These are phyloP conservation scores for Ips typographus DNA, from an alignment of 1,140 invertebrate species.

Conservation along the genomic window DNA sequence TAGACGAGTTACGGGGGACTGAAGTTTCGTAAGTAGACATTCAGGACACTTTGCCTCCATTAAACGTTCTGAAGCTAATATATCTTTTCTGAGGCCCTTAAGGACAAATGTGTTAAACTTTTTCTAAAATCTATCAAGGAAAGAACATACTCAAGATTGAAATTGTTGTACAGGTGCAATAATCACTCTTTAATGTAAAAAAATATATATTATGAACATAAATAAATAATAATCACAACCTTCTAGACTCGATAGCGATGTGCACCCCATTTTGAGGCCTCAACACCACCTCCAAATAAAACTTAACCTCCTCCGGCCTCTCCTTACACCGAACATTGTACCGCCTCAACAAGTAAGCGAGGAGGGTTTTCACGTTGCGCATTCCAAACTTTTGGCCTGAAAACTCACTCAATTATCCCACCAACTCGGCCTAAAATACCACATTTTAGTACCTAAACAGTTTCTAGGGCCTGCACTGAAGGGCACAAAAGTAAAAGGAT, in stretches of 20 bases:
- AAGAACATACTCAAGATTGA: too few species aligned
- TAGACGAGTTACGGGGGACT: too few species aligned
- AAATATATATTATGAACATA: too few species aligned
- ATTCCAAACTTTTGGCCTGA: constrained; percentile 76
- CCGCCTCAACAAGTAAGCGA: constrained; percentile 66
- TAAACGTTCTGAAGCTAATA: too few species aligned
- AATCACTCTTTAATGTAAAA: too few species aligned
- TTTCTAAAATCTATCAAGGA: too few species aligned
- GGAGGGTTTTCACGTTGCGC: constrained; percentile 70
- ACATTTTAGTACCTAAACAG: constrained; percentile 58
- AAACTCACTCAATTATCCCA: background rate
- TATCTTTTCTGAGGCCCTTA: too few species aligned
- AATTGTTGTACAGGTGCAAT: too few species aligned
- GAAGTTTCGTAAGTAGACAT: too few species aligned
- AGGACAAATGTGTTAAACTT: too few species aligned
- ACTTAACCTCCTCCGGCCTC: constrained; percentile 57
- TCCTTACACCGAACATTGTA: constrained; percentile 62
- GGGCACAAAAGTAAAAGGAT: constrained; percentile 70
- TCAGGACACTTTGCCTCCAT: too few species aligned
- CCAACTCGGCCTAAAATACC: background rate
- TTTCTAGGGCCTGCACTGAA: constrained; percentile 77
- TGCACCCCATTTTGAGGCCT: constrained; percentile 58
- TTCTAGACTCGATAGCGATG: constrained; percentile 53
- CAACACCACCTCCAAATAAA: constrained; percentile 60
- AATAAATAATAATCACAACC: background rate